These are phyloP conservation scores for Gallinago undulata DNA, from an alignment of 2,113 vertebrate species.

Conservation along the genomic window DNA sequence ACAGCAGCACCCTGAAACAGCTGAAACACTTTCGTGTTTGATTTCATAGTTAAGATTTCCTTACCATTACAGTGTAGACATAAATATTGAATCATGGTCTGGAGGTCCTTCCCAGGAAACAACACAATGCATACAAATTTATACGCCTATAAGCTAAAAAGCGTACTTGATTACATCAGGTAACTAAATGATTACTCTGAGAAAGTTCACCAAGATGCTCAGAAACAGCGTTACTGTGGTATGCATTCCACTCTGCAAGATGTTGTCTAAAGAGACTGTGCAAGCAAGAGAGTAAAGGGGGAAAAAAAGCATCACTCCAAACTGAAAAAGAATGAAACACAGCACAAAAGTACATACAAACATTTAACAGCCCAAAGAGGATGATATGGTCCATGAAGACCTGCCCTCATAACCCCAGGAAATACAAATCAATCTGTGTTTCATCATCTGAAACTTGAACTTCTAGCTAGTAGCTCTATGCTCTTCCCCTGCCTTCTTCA, in stretches of 20 bases:
- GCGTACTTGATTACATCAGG: neutral
- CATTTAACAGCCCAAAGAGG: slow-evolving; percentile 23
- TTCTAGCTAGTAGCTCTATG: slow-evolving; percentile 47
- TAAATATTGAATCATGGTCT: neutral
- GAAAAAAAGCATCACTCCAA: neutral
- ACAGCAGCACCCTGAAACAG: neutral
- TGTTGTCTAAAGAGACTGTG: neutral
- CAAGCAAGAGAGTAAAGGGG: neutral
- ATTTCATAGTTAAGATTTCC: neutral
- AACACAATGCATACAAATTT: neutral
- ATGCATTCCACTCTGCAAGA: neutral
- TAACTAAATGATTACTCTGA: neutral
- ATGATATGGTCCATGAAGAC: slow-evolving; percentile 11
- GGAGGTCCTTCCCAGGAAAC: neutral
- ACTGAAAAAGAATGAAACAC: neutral
- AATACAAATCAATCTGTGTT: slow-evolving; percentile 64
- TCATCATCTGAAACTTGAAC: slow-evolving; percentile 62
- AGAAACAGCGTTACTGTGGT: neutral
- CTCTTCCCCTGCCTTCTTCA: neutral
- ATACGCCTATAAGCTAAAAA: neutral
- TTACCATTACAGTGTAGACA: neutral
- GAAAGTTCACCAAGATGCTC: neutral
- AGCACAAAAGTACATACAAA: neutral
- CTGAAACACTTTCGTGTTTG: neutral
- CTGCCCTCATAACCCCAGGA: slow-evolving; percentile 42